A percentile compares a stretch with the other conserved stretches of the same genome.
Conservation (phyloP, 2,113 vertebrate species). For the Himantopus leucocephalus region DNA sequence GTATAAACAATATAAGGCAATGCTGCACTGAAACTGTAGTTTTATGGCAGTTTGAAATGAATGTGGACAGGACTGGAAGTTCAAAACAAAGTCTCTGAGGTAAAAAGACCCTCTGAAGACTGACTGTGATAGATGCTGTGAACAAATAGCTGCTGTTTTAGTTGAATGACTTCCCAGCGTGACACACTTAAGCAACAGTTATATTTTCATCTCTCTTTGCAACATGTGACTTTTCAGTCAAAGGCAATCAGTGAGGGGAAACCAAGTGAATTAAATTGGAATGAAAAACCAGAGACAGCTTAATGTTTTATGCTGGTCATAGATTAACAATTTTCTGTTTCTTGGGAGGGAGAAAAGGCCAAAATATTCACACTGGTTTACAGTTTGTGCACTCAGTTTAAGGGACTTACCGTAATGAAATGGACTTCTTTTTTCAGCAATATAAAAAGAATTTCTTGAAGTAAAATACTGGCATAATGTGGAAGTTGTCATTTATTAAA, state of each 20-base stretch:
- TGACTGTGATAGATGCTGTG: neutral
- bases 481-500: neutral
- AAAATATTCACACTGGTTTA: neutral
- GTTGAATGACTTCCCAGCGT: conserved; percentile 54
- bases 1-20: neutral
- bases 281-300: conserved; percentile 63
- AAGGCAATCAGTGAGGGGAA: conserved; percentile 62
- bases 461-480: neutral
- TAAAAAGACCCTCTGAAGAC: conserved; percentile 9
- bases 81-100: neutral
- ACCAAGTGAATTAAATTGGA: conserved; percentile 58
- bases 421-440: neutral
- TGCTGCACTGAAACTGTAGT: neutral
- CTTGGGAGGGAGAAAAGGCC: conserved; percentile 12
- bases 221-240: conserved; percentile 65
- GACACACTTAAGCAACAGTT: conserved; percentile 30
- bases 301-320: conserved; percentile 55
- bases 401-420: neutral
- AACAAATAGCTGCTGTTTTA: conserved; percentile 57
- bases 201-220: conserved; percentile 44
- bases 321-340: conserved; percentile 61
- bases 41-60: neutral
- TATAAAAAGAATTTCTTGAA: neutral
- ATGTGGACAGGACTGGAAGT: neutral
- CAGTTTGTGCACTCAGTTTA: conserved; percentile 26